Base-by-base conservation (phyloP, 1,140 invertebrate genomes). In the Pseudomyrmex dendroicus region DNA sequence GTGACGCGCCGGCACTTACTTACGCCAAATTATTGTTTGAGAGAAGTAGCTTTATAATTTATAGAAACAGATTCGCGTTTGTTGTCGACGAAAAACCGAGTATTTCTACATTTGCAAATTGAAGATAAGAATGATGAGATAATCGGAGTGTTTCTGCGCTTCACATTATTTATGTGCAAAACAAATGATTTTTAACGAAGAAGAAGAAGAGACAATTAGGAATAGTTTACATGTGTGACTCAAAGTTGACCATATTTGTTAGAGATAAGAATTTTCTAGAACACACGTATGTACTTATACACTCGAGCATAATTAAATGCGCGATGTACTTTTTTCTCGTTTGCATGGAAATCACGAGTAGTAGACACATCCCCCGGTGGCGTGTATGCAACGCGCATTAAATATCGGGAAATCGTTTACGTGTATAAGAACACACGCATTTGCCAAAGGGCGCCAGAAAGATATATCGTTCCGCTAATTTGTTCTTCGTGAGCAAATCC, bases 381-480 rank as follows among this genome's bases (percentile, higher is more conserved):
- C 83, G 78, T 80, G 80, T 86, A 87, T 86, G 89, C 91, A 92
- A 7, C 89, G 90, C 91, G 86, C 91, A 92, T 93, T 91, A 91
- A 93, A 92, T 93, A 93, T 93, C 91, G 57, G 61, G 52, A 22
- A 82, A 59, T 88, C 82, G 86, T 91, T 91, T 89, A 90, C 88
- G 91, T 91, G 91, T 89, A 35, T 35, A 90, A 89, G 83, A 89
- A 90, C 91, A 89, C 86, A 90, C 90, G 89, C 88, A 83, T 91
- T 89, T 76, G 73, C 82, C 82, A 86, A 83, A 89, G 76, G 91
- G 91, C 88, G 90, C 84, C 89, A 90, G 88, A 86, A 92, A 92
- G 92, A 93, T 92, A 92, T 92, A 93, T 92, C 90, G 90, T 78
- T 85, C 80, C 83, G 87, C 90, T 92, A 94, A 94, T 94, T 94